phyloP scores from a whole-genome alignment of 2,888 invertebrate genomes.

The Dione juno region DNA sequence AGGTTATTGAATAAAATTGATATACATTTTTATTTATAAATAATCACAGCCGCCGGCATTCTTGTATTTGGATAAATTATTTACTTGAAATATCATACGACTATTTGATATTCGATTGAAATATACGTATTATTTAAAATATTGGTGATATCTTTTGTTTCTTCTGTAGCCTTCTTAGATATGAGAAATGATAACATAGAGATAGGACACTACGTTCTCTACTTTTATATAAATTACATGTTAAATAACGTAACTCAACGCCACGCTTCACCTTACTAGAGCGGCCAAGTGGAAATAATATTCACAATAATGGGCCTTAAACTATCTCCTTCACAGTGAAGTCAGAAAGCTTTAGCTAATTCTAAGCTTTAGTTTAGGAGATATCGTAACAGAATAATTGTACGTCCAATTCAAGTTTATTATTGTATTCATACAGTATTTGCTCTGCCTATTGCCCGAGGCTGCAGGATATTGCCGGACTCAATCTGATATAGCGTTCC shows the following conservation, averaged over 20 bases:
- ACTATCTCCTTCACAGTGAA: no score
- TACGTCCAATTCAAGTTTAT: neutral
- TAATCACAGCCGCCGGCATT: neutral
- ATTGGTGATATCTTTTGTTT: no score
- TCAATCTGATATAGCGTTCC: conserved; percentile 17
- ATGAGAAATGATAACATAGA: no score
- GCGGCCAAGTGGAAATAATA: no score
- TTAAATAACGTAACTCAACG: neutral
- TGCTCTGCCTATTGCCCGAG: neutral
- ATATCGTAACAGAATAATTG: conserved; percentile 9
- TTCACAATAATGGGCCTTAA: no score
- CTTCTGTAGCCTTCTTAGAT: no score
- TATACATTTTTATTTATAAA: conserved; percentile 22
- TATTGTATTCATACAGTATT: conserved; percentile 18
- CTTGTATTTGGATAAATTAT: conserved; percentile 10
- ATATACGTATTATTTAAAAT: no score
- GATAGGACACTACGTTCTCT: no score
- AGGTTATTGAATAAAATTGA: conserved; percentile 13
- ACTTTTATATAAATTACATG: no score
- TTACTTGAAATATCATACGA: conserved; percentile 12
- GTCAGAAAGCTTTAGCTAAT: no score
- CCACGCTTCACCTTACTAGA: neutral
- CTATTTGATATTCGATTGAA: neutral
- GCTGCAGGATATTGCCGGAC: conserved; percentile 21
- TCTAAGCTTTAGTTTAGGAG: neutral